A percentile compares a stretch with the other conserved stretches of the same genome.
These are phyloP conservation scores for Poecilia wingei DNA, from an alignment of 2,797 vertebrate species.

Conservation along the genomic window DNA sequence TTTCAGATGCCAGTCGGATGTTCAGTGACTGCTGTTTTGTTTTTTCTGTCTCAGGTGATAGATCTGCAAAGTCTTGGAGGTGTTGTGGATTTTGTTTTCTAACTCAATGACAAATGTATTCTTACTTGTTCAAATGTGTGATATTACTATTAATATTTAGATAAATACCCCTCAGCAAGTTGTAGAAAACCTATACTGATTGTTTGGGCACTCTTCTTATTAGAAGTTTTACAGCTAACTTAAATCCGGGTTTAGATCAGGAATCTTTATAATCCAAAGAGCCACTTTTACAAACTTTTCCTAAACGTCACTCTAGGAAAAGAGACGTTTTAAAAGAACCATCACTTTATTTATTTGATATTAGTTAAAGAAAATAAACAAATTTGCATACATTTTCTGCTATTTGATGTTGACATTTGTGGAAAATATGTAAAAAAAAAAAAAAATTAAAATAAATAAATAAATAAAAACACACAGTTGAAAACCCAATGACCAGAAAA, in stretches of 20 bases:
- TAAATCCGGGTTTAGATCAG: background rate
- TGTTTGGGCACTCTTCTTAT: background rate
- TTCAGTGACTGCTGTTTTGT: background rate
- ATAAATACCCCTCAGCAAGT: background rate
- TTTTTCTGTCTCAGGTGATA: background rate
- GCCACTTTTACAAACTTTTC: too few relatives aligned
- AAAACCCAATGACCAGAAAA: too few relatives aligned
- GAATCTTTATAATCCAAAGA: too few relatives aligned
- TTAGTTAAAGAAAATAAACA: too few relatives aligned
- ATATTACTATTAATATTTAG: background rate
- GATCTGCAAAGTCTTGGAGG: background rate
- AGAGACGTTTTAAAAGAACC: too few relatives aligned
- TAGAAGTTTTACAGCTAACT: background rate
- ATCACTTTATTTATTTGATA: too few relatives aligned
- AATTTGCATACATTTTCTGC: too few relatives aligned
- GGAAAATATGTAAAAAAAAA: too few relatives aligned
- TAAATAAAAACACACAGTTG: too few relatives aligned
- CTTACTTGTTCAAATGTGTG: background rate
- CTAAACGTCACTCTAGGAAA: too few relatives aligned
- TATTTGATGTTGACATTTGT: too few relatives aligned
- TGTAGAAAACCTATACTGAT: background rate
- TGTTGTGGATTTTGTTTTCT: background rate
- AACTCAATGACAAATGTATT: background rate
- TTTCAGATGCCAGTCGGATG: background rate
- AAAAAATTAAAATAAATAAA: too few relatives aligned